These are phyloP conservation scores for Eremophila alpestris DNA, from an alignment of 2,797 vertebrate species.

Conservation along the genomic window DNA sequence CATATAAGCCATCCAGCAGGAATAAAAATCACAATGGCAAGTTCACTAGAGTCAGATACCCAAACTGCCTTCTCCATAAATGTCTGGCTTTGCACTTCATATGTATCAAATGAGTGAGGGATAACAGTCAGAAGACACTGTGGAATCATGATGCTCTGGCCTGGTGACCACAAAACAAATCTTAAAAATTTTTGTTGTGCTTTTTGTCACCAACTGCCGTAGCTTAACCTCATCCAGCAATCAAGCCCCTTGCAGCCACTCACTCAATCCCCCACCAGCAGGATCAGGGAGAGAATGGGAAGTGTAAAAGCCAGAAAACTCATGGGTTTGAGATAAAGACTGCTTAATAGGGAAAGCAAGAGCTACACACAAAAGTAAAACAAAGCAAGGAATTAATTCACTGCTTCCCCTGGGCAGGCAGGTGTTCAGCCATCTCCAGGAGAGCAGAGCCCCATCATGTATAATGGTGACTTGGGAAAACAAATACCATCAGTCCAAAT, in stretches of 20 bases:
- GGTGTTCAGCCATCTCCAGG: neutral
- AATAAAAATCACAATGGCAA: neutral
- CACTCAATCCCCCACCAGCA: rapidly evolving
- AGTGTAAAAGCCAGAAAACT: neutral
- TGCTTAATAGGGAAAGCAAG: neutral
- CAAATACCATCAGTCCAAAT: neutral
- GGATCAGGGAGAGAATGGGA: neutral
- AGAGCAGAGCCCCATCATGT: rapidly evolving
- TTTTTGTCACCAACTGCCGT: neutral
- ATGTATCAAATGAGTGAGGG: neutral
- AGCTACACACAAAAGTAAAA: neutral
- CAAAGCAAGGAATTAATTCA: neutral
- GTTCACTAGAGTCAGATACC: neutral
- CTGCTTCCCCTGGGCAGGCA: neutral
- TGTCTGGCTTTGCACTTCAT: neutral
- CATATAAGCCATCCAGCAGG: neutral
- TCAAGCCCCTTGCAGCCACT: rapidly evolving
- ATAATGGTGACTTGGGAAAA: neutral
- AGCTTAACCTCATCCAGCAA: neutral
- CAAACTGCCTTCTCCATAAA: neutral
- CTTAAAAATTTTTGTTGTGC: neutral
- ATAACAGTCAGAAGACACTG: neutral
- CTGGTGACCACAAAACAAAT: neutral
- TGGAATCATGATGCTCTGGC: neutral
- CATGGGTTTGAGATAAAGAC: neutral